phyloP scores from a whole-genome alignment of 2,797 vertebrate genomes.

The Dicrostonyx torquatus region DNA sequence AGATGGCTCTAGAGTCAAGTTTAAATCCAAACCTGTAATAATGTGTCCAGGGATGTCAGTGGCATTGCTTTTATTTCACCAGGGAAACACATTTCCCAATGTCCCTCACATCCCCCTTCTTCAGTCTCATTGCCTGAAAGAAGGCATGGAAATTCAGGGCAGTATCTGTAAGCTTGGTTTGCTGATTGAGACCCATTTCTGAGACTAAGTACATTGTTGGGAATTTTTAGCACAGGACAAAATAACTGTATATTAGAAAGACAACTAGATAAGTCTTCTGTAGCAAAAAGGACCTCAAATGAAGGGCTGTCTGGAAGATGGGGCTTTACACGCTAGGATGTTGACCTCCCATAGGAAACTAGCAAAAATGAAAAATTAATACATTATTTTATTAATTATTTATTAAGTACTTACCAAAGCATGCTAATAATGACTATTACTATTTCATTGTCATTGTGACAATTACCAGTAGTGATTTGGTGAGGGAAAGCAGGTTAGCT shows the following conservation, averaged over 20 bases:
- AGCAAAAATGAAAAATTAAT: not conserved
- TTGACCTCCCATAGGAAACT: not conserved
- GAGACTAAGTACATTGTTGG: not conserved
- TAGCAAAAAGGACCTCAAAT: not conserved
- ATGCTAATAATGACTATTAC: not conserved
- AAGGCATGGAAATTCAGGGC: not conserved
- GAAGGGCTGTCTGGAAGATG: not conserved
- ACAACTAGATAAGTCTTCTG: not conserved
- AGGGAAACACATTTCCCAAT: not conserved
- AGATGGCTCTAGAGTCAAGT: constrained; percentile 2
- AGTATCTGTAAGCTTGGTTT: not conserved
- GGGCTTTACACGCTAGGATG: not conserved
- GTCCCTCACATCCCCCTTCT: not conserved
- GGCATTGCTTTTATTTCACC: not conserved
- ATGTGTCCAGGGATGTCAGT: not conserved
- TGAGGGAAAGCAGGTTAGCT: constrained; percentile 5
- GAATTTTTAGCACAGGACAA: not conserved
- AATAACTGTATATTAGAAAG: not conserved
- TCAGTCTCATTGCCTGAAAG: not conserved
- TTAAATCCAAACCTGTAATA: not conserved
- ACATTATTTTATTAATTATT: not conserved
- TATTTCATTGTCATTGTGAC: not conserved
- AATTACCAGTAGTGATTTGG: constrained; percentile 19
- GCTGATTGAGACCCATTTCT: not conserved
- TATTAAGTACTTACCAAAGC: not conserved